Evolutionary conservation across 1,140 invertebrate genomes (phyloP), one percentile per base, ranked within the genome.

Genomic region (Cyclina sinensis): DNA sequence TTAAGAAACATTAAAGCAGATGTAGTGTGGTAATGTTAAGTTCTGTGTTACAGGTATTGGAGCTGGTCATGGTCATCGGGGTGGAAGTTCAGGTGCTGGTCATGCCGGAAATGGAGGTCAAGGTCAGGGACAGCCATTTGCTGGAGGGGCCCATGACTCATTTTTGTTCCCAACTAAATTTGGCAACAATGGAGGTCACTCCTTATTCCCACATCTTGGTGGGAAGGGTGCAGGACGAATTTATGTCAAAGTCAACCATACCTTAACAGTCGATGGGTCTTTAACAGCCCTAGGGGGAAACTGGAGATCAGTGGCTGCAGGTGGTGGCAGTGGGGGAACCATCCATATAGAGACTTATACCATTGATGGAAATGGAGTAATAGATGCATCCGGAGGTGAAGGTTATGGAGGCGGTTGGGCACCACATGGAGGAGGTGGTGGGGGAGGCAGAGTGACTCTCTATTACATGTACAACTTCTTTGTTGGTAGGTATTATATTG

Each of bases 41-140:
- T 27, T 59, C 4, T n/a, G 18, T 59, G 5, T 59, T 59, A 59
- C 79, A 93, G 92, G 90, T 74, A 70, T 88, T 78, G 92, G 92
- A n/a, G 65, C 35, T 57, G 91, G 90, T 24, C 32, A 80, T 43
- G 88, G 81, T 86, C 24, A 79, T 43, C 85, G 51, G 65, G 62
- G 78, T 43, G 92, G 92, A n/a, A 90, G 90, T 54, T 93, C 93
- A 16, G 93, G 93, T n/a, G 93, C 83, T 32, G 93, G 93, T 65
- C 92, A 94, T 88, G 93, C 92, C 87, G 92, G 93, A 12, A 91
- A 91, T 85, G 93, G 93, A 68, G 93, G 93, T 89, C 90, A 91
- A 89, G 93, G 93, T 90, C 65, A 92, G 86, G 90, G 57, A 62
- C 84, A 91, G 39, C 48, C 68, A 16, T n/a, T 62, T 14, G 85